A percentile compares a stretch with the other conserved stretches of the same genome.
Conservation (phyloP, 2,113 vertebrate genomes). For the Ctenomys sociabilis region DNA sequence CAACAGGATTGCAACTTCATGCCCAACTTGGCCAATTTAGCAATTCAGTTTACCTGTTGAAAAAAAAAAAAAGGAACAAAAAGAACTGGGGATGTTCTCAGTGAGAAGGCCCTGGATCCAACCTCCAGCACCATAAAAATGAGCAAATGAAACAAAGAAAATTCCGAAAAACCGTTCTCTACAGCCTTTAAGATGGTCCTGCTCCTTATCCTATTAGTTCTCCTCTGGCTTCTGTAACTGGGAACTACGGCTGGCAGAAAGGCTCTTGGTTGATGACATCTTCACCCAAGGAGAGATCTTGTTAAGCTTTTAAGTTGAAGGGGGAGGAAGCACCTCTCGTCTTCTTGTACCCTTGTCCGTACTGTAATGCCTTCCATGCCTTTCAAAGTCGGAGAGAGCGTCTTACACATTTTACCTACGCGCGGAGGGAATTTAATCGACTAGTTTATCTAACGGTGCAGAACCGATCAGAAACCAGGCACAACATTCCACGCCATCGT, state of each 20-base stretch:
- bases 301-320: background rate
- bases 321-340: background rate
- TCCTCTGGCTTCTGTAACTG: background rate
- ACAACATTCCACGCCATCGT: no score
- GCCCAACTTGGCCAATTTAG: background rate
- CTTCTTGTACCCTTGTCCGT: no score
- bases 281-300: background rate
- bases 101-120: background rate
- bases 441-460: background rate
- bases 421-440: background rate
- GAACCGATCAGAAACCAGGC: background rate
- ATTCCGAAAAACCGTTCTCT: background rate
- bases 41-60: background rate
- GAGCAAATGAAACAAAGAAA: background rate
- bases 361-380: background rate
- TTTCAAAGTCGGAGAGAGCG: background rate
- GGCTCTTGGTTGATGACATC: background rate
- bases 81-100: background rate
- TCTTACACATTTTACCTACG: background rate
- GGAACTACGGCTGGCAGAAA: background rate
- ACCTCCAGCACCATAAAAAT: background rate
- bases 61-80: background rate
- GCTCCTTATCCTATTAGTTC: background rate
- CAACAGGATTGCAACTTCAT: background rate
- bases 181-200: background rate